Evolutionary conservation across 2,113 vertebrate genomes (phyloP), one percentile per base, ranked within the genome.

Genomic region (Anas platyrhynchos): DNA sequence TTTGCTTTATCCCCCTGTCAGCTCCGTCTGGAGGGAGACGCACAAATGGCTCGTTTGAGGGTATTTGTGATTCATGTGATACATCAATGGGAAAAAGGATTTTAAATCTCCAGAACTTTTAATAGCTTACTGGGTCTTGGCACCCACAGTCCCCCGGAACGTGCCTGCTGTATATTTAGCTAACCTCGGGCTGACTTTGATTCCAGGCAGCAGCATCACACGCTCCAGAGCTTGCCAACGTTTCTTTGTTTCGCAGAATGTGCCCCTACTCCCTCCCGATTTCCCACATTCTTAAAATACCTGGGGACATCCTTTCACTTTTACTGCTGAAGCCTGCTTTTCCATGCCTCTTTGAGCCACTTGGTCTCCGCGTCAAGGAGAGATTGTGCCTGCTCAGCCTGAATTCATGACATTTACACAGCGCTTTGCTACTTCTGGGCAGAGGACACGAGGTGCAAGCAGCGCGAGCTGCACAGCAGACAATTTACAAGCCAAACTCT

Each of bases 1-100:
- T 74, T 90, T 73, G 43, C 83, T 91, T 96, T 90, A 85, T 83
- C 68, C 85, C 90, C 88, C 62, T 83, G 88, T 82, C 95, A 95
- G 87, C 95, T 89, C 93, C 56, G 85, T 91, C 95, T 96, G 95
- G 91, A 95, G 72, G 84, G 82, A 94, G 93, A 95, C 0, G 10
- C 86, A 41, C 86, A 97, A 96, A 94, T 73, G 91, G 94, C 87
- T 96, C 32, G 2, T 96, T 89, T 75, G 94, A 96, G 89, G 92
- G 81, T 91, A 46, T 91, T 95, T 93, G 83, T 61, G 89, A 96
- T 97, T 93, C 89, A 86, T 92, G 94, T 32, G 94, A 75, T 86
- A 82, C 91, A 94, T 89, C 91, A 65, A 63, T 36, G 73, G 80
- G 8, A 46, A 56, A 76, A 83, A 27, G 68, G 62, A 76, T 92